Evolutionary conservation across 1,140 invertebrate genomes (phyloP), one percentile per base, ranked within the genome.

Genomic region (Metopolophium dirhodum): DNA sequence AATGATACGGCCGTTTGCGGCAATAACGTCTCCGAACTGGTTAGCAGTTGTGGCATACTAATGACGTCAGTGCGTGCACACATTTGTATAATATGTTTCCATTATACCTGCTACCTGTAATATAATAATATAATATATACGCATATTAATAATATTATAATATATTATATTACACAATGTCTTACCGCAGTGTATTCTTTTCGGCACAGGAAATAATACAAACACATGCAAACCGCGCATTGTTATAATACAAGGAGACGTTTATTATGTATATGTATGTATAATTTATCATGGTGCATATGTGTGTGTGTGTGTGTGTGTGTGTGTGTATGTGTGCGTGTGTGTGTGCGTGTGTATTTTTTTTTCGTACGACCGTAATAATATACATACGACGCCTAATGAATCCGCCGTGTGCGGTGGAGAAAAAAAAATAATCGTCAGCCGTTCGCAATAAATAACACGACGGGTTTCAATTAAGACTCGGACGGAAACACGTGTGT

Each of bases 341-440:
- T n/a, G n/a, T n/a, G n/a, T n/a, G 9, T 45, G 37, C 23, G 22
- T 51, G 37, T 37, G 7, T 26, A 18, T 87, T 20, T 22, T 87
- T 87, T 87, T 87, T 49, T 87, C 49, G 9, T 26, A 89, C 51
- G 49, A 89, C 87, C 35, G 22, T 89, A 54, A 54, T 89, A 89
- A 54, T 54, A 35, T 54, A 37, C 35, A 37, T 51, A 26, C n/a
- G 30, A 88, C 86, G 87, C 51, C 49, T 57, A 57, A 89, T 41
- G 87, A 89, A 57, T 26, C 37, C 23, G 14, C 45, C 8, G 35
- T 37, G 30, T 47, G 49, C 22, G 49, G 85, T 11, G 85, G n/a
- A 83, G n/a, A 83, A 82, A 83, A 47, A 47, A 51, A 57, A 57
- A 89, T 54, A 49, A 26, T 89, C 35, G 49, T 89, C 87, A 57